Evolutionary conservation across 2,113 vertebrate species (phyloP), one percentile per base, ranked within the genome.

Genomic region (Cryptomyrus ogoouensis): DNA sequence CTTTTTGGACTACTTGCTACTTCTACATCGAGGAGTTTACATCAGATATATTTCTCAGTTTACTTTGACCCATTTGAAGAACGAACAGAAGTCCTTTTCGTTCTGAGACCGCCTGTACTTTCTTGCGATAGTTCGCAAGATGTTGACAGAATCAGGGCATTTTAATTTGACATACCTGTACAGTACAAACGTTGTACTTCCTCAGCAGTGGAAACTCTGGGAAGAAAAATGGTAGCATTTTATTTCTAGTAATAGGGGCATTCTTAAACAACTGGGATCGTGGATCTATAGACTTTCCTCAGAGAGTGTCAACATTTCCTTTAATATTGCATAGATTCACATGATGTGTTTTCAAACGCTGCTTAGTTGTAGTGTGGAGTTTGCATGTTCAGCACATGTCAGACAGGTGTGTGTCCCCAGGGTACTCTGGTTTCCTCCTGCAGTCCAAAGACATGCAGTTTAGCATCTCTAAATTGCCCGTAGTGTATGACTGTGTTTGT

Each of bases 81-180:
- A 62, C 3, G 15, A 80, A 39, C 53, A 83, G 87, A 92, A 92
- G 92, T 86, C 70, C 89, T 92, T 92, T 91, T 90, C 58, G 56
- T 93, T 92, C 92, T 90, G 91, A 92, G 91, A 91, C 89, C 90
- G 91, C 90, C 91, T 93, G 89, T 88, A 90, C 92, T 93, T 91
- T 91, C 92, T 92, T 92, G 92, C 91, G 92, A 94, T 77, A 21
- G 89, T 91, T 92, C 66, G 93, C 92, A 91, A 90, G 88, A 91
- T 88, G 90, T 70, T 95, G 95, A 96, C 95, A 96, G 95, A 96
- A 96, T 95, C 93, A 89, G 95, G 94, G 92, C 95, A 94, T 93
- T 94, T 93, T 93, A 94, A 95, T 94, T 95, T 95, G 95, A 96
- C 95, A 92, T 94, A n/a, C n/a, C n/a, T n/a, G n/a, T n/a, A 95